phyloP scores from a whole-genome alignment of 2,888 invertebrate genomes.

The Agrilus biguttatus region DNA sequence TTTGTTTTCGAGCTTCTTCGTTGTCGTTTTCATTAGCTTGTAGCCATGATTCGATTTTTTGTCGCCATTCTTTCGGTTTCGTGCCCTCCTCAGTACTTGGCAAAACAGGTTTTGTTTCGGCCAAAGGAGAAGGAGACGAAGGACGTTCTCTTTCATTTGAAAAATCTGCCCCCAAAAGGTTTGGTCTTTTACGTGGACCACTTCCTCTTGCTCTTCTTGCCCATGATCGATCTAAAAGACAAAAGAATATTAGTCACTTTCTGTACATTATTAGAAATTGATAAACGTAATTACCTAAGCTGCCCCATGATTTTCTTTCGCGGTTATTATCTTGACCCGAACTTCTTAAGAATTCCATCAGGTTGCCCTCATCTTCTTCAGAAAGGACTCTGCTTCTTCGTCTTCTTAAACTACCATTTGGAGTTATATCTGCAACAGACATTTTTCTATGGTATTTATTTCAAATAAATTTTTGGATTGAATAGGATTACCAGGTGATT shows the following conservation, averaged over 20 bases:
- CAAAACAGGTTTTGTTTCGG: constrained; percentile 39
- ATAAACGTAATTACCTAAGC: constrained; percentile 44
- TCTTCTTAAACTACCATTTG: constrained; percentile 73
- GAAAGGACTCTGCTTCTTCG: constrained; percentile 67
- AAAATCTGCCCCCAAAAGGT: constrained; percentile 57
- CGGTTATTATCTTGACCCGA: constrained; percentile 60
- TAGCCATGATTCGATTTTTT: constrained; percentile 85
- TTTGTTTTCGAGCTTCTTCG: constrained; percentile 51
- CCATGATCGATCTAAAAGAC: constrained; percentile 65
- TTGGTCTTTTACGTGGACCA: constrained; percentile 62
- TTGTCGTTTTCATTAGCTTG: constrained; percentile 74
- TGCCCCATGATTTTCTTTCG: constrained; percentile 73
- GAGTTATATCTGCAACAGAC: constrained; percentile 57
- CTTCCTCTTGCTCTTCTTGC: constrained; percentile 64
- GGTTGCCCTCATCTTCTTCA: constrained; percentile 68
- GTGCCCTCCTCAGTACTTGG: constrained; percentile 40
- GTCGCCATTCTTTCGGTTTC: constrained; percentile 61
- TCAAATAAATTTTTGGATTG: neutral
- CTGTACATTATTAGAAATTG: neutral
- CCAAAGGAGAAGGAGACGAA: constrained; percentile 48
- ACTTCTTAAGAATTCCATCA: constrained; percentile 74
- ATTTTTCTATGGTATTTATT: neutral
- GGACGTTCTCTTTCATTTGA: constrained; percentile 58
- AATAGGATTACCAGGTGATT: constrained; percentile 35
- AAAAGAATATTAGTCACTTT: neutral